Evolutionary conservation across 1,140 invertebrate genomes (phyloP).

Genomic region (Brevipalpus yothersi): DNA sequence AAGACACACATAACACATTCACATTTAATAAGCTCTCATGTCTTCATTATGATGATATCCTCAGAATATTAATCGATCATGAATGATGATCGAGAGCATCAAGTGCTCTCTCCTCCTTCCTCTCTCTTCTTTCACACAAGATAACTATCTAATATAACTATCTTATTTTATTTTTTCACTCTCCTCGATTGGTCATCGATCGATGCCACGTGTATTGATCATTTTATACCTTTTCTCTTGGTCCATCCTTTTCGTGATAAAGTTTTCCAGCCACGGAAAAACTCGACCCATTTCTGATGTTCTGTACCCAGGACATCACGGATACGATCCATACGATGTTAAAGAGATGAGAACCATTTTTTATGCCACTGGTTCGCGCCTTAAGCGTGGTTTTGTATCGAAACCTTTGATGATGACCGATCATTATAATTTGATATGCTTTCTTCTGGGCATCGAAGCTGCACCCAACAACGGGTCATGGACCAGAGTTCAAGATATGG

Average conservation of each 20-base stretch:
- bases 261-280: background rate
- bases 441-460: constrained; percentile 10
- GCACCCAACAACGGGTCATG: constrained; percentile 11
- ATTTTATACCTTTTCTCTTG: background rate
- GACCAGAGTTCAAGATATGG: constrained; percentile 1
- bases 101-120: no score
- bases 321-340: constrained; percentile 16
- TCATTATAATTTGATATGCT: constrained; percentile 12
- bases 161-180: background rate
- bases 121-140: background rate
- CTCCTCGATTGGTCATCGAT: no score
- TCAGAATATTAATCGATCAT: no score
- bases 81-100: no score
- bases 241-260: background rate
- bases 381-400: constrained; percentile 6
- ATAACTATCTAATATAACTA: background rate
- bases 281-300: constrained; percentile 4
- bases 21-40: no score
- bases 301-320: constrained; percentile 16
- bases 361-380: constrained; percentile 17
- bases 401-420: constrained; percentile 12
- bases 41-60: no score
- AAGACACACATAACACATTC: no score
- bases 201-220: background rate
- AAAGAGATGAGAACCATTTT: constrained; percentile 21